Conservation (phyloP, 2,113 vertebrate genomes). For the Xiphorhynchus elegans region DNA sequence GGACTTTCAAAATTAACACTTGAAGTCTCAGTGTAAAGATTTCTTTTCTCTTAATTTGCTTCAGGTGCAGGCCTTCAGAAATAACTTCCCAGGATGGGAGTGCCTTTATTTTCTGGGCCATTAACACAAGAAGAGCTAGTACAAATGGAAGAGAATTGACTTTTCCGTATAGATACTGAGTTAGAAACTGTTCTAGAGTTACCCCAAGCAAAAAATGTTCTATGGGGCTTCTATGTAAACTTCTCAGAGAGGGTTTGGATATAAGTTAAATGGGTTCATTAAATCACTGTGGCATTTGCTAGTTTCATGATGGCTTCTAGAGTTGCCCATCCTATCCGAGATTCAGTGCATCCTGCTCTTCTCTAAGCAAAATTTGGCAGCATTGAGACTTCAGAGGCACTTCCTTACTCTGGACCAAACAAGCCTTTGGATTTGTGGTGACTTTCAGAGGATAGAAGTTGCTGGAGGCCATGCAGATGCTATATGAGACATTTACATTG, state of each 20-base stretch:
- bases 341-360: constrained; percentile 9
- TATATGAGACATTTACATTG: background rate
- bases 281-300: constrained; percentile 54
- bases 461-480: constrained; percentile 9
- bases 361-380: constrained; percentile 33
- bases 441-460: background rate
- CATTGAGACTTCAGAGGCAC: background rate
- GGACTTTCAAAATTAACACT: background rate
- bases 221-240: background rate
- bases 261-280: background rate
- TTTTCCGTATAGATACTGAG: constrained; percentile 29
- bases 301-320: constrained; percentile 50
- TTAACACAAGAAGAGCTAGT: constrained; percentile 32
- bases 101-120: constrained; percentile 56
- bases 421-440: constrained; percentile 30
- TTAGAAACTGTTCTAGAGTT: constrained; percentile 66
- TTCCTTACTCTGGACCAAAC: constrained; percentile 66
- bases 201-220: background rate
- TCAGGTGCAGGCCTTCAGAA: constrained; percentile 47
- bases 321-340: constrained; percentile 24
- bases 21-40: constrained; percentile 13
- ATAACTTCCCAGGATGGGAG: constrained; percentile 33
- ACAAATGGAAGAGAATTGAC: background rate
- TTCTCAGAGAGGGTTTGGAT: constrained; percentile 46
- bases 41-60: constrained; percentile 1